A percentile compares a stretch with the other conserved stretches of the same genome.
These are phyloP conservation scores for Drosophila incognita DNA, from an alignment of 2,888 invertebrate genomes.

Conservation along the genomic window DNA sequence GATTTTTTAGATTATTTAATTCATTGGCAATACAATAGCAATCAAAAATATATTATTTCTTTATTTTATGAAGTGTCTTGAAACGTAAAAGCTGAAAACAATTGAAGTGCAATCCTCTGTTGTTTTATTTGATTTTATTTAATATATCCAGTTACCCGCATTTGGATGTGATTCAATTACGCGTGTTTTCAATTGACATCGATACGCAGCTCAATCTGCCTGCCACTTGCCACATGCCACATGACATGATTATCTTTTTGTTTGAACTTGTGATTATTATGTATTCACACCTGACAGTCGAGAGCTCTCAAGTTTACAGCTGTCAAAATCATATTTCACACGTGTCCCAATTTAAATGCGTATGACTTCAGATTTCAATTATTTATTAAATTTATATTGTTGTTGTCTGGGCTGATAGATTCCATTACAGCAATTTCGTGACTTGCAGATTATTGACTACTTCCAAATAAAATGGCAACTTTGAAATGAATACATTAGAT, in stretches of 20 bases:
- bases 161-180: not conserved
- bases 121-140: not conserved
- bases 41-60: not conserved
- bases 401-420: constrained; percentile 22
- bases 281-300: constrained; percentile 4
- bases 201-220: constrained; percentile 29
- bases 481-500: constrained; percentile 19
- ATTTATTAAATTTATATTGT: constrained; percentile 34
- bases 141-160: not conserved
- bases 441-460: constrained; percentile 19
- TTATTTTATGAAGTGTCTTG: not conserved
- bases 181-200: constrained; percentile 16
- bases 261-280: constrained; percentile 34
- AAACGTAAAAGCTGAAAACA: not conserved
- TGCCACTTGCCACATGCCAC: not conserved
- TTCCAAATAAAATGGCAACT: constrained; percentile 33
- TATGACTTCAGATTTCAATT: constrained; percentile 56
- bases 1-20: not conserved
- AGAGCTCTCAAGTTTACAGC: constrained; percentile 28
- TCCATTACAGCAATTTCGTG: constrained; percentile 39
- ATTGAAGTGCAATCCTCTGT: not conserved
- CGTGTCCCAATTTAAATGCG: constrained; percentile 48
- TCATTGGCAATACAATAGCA: not conserved
- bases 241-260: constrained; percentile 18
- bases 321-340: constrained; percentile 53